phyloP scores from a whole-genome alignment of 1,140 invertebrate species.

The Parapsyche elsis region DNA sequence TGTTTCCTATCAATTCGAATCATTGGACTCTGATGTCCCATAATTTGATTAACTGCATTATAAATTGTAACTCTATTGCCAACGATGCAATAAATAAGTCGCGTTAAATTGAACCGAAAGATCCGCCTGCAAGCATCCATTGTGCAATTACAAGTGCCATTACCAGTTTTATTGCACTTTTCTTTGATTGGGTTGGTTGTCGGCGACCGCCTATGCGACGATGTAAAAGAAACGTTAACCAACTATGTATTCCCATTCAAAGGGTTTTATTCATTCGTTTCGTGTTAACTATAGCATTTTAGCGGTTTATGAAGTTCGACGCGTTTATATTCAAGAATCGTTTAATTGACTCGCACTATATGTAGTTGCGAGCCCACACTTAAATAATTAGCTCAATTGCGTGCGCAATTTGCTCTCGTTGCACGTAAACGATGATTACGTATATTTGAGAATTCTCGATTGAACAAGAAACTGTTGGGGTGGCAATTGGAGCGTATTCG shows the following conservation, averaged over 20 bases:
- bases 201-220: too few species aligned
- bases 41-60: too few species aligned
- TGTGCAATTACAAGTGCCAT: neutral
- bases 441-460: neutral
- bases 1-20: too few species aligned
- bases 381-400: neutral
- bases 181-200: neutral
- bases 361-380: neutral
- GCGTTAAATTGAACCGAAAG: constrained; percentile 1
- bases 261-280: too few species aligned
- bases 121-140: neutral
- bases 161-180: constrained; percentile 4
- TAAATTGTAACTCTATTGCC: too few species aligned
- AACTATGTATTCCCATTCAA: too few species aligned
- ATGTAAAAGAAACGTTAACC: too few species aligned
- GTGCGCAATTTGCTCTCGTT: neutral
- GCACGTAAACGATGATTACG: neutral
- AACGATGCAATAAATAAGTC: neutral
- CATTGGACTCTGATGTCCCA: too few species aligned
- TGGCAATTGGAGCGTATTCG: constrained; percentile 2
- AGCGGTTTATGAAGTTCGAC: too few species aligned
- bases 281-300: too few species aligned
- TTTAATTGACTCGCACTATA: too few species aligned
- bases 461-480: neutral
- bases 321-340: too few species aligned